Evolutionary conservation across 1,140 invertebrate species (phyloP).

Genomic region (Mylabris phalerata): DNA sequence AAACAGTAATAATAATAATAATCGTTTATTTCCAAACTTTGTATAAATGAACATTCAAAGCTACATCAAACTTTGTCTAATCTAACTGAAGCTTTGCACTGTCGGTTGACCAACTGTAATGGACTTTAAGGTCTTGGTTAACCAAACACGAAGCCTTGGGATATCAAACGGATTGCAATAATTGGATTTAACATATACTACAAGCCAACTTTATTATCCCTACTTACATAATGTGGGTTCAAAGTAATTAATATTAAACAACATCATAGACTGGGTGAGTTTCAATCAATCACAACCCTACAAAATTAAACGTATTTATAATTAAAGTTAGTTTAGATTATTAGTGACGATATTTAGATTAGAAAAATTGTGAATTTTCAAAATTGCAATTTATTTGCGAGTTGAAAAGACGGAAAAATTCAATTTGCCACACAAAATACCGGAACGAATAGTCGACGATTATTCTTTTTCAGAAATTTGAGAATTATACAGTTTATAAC

Average conservation of each 20-base stretch:
- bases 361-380: no score
- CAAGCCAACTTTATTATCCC: conserved; percentile 12
- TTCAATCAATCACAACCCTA: conserved; percentile 5
- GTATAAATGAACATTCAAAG: conserved; percentile 5
- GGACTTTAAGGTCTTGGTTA: conserved; percentile 15
- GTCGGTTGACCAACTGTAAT: conserved; percentile 12
- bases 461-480: conserved; percentile 19
- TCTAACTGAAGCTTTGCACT: conserved; percentile 9
- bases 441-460: conserved; percentile 13
- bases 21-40: neutral
- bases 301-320: no score
- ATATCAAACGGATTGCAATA: conserved; percentile 16
- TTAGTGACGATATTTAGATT: no score
- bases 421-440: conserved; percentile 18
- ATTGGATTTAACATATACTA: conserved; percentile 14
- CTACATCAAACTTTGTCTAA: conserved; percentile 12
- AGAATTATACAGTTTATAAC: conserved; percentile 16
- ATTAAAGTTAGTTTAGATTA: no score
- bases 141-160: conserved; percentile 7
- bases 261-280: neutral
- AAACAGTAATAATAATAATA: neutral
- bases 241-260: conserved; percentile 15
- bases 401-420: conserved; percentile 1
- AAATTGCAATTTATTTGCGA: no score
- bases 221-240: conserved; percentile 14